Conservation (phyloP, 2,113 vertebrate species). For the Stegostoma tigrinum region DNA sequence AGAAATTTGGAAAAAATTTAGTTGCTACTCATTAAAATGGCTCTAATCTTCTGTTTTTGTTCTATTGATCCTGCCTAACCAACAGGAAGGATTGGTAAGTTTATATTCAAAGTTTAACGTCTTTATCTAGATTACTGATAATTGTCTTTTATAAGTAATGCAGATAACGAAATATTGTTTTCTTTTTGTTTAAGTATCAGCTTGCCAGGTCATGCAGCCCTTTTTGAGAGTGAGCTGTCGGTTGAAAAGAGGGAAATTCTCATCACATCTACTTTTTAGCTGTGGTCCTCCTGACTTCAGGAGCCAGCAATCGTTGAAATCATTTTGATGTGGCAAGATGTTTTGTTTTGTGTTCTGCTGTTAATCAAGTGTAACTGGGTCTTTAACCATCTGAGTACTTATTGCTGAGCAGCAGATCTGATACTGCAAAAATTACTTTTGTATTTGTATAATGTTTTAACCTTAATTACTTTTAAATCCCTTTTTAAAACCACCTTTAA, state of each 20-base stretch:
- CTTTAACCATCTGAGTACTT: not conserved
- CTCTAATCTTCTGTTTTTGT: conserved; percentile 38
- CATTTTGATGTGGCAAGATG: not conserved
- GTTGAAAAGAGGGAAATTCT: not conserved
- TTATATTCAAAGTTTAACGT: not conserved
- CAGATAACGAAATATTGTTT: not conserved
- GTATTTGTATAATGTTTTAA: not conserved
- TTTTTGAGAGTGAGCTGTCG: not conserved
- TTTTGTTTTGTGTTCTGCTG: not conserved
- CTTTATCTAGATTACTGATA: not conserved
- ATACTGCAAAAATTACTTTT: not conserved
- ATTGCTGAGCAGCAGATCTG: not conserved
- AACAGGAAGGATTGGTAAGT: conserved; percentile 66
- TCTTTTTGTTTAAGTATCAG: not conserved
- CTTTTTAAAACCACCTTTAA: too few relatives aligned
- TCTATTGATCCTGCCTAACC: conserved; percentile 49
- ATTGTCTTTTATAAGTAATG: not conserved
- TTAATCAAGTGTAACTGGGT: not conserved
- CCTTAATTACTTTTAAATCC: too few relatives aligned
- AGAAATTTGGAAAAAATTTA: not conserved
- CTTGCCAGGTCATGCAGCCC: not conserved
- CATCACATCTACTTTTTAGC: not conserved
- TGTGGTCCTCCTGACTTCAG: not conserved
- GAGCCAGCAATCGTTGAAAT: not conserved
- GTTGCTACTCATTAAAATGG: not conserved